A percentile compares a stretch with the other conserved stretches of the same genome.
Conservation (phyloP, 2,113 vertebrate species). For the Chitala chitala region DNA sequence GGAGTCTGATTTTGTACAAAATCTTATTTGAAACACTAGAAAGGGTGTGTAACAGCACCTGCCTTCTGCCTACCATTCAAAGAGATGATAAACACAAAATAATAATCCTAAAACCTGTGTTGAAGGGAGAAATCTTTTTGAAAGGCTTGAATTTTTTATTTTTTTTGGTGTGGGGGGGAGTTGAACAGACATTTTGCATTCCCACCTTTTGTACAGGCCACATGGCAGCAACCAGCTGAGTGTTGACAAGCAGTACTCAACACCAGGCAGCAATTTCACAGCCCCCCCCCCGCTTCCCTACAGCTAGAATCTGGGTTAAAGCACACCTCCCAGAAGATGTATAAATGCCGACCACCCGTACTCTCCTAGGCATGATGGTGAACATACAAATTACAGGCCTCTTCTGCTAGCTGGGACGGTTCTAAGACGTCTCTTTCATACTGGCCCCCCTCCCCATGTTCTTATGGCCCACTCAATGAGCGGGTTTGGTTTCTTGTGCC, state of each 20-base stretch:
- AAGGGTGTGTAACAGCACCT: background rate
- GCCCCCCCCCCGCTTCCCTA: too few species aligned
- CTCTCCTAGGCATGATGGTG: background rate
- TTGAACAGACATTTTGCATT: background rate
- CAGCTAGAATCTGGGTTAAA: constrained; percentile 5
- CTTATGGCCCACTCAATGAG: background rate
- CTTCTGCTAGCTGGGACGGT: background rate
- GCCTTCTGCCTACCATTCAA: background rate
- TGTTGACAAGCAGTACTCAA: background rate
- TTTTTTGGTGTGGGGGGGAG: too few species aligned
- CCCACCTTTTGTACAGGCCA: background rate
- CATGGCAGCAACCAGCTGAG: background rate
- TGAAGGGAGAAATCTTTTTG: background rate
- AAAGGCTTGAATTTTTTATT: background rate
- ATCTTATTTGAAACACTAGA: background rate
- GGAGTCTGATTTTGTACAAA: background rate
- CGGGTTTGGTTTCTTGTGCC: background rate
- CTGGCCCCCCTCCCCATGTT: background rate
- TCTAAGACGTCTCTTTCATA: background rate
- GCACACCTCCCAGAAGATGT: background rate
- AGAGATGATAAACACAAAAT: background rate
- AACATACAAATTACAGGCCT: background rate
- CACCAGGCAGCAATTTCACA: background rate
- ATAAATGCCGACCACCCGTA: background rate
- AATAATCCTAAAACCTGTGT: background rate